Evolutionary conservation across 2,113 vertebrate genomes (phyloP), one percentile per base, ranked within the genome.

Genomic region (Mustela nigripes): DNA sequence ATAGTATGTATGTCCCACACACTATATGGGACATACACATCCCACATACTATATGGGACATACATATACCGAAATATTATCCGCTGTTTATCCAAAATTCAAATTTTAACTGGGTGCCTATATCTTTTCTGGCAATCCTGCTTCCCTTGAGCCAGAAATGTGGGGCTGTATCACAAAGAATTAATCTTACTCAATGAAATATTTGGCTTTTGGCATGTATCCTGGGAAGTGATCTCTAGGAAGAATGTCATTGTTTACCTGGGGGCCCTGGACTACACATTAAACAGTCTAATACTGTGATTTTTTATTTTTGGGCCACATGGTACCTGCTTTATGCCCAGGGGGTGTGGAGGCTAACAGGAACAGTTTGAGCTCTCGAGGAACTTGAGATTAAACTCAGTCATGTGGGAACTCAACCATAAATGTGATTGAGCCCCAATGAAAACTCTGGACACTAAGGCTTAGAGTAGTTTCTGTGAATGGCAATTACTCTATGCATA

Each of bases 21-120:
- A 39, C 39, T 39, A 39, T 39, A 39, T 39, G 39, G 39, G 39
- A 39, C 39, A 39, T 39, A 39, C 39, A 39, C 39, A 39, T 39
- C 39, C 39, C 39, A 39, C 39, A 39, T 39, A 39, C 39, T 39
- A 39, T 39, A 39, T 39, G 39, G 39, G 39, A 39, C 39, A 39
- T 48, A 48, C 0, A 48, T 87, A 83, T 36, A 48, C 5, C 56
- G 76, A 93, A 91, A 69, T 42, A 91, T 58, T 48, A 28, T 86
- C 58, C 12, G 22, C 39, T 84, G 1, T 69, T 92, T 90, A 82
- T 79, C 21, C 79, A 71, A 80, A 76, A 93, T 93, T 86, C 19
- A 91, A 76, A 91, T 94, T 93, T 95, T 93, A 89, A 60, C 65
- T 50, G 36, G 7, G 16, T 63, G 22, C 11, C 15, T 97, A 7